Conservation (phyloP, 2,113 vertebrate genomes). For the Sorex fumeus region DNA sequence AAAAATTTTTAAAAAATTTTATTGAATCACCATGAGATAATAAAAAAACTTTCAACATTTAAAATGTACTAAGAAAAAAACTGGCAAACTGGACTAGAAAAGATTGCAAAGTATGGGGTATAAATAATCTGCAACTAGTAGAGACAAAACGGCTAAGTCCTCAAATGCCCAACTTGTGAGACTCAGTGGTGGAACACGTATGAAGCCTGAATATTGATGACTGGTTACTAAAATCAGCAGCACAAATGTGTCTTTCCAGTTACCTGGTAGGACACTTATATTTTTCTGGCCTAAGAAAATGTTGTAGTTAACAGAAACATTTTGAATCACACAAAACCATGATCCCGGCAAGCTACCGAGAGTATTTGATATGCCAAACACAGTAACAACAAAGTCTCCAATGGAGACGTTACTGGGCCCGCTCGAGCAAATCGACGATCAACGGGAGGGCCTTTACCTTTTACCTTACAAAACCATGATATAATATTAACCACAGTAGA, state of each 20-base stretch:
- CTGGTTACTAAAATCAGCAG: neutral
- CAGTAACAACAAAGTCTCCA: no score
- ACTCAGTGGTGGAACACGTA: neutral
- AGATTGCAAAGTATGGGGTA: neutral
- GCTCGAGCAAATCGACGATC: no score
- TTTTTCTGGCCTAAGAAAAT: slow-evolving; percentile 9
- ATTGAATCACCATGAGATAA: no score
- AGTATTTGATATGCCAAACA: no score
- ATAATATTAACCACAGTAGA: neutral
- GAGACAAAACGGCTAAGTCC: neutral
- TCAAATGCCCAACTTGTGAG: no score
- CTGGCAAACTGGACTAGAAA: slow-evolving; percentile 18
- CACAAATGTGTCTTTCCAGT: neutral
- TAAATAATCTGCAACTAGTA: neutral
- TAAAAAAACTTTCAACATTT: slow-evolving; percentile 53
- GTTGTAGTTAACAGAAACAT: neutral
- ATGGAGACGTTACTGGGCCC: no score
- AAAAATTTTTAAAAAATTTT: no score
- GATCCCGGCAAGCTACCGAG: no score
- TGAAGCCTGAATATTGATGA: no score
- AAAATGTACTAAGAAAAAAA: neutral
- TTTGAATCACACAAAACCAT: neutral
- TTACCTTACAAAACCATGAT: neutral
- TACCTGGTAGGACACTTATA: neutral
- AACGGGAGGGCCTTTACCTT: no score